These are phyloP conservation scores for Rhinolophus sinicus DNA, from an alignment of 2,113 vertebrate genomes.

Conservation along the genomic window DNA sequence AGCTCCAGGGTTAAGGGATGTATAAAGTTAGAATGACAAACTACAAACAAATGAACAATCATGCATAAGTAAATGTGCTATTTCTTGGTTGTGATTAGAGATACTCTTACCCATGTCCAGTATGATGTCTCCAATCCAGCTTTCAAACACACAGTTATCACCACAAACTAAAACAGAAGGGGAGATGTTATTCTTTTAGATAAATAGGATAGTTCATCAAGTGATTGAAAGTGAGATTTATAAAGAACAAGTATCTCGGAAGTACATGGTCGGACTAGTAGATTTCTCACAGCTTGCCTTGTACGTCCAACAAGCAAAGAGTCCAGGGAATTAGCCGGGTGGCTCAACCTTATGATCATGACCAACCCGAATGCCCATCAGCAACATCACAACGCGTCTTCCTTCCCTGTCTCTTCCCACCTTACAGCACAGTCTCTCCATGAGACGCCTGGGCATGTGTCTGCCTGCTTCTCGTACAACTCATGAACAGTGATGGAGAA, in stretches of 20 bases:
- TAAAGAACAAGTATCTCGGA: not conserved
- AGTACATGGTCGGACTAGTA: not conserved
- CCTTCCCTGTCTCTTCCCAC: not conserved
- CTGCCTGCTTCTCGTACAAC: not conserved
- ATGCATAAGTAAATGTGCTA: not conserved
- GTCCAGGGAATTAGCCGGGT: too few relatives aligned
- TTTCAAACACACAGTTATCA: constrained; percentile 99
- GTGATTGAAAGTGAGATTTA: not conserved
- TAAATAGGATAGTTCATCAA: not conserved
- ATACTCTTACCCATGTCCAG: constrained; percentile 94
- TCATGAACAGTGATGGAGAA: not conserved
- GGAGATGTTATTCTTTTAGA: constrained; percentile 40
- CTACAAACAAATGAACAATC: not conserved
- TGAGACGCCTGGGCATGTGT: accelerated
- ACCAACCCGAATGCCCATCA: accelerated
- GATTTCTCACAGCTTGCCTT: not conserved
- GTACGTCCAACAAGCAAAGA: not conserved
- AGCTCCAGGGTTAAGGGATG: not conserved
- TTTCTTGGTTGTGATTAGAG: not conserved
- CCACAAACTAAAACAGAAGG: constrained; percentile 92
- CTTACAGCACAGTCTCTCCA: too few relatives aligned
- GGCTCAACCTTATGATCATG: accelerated
- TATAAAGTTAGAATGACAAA: not conserved
- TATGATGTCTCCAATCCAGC: constrained; percentile 97
- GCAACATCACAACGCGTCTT: accelerated